Evolutionary conservation across 2,888 invertebrate species (phyloP).

Genomic region (Hetaerina titia): DNA sequence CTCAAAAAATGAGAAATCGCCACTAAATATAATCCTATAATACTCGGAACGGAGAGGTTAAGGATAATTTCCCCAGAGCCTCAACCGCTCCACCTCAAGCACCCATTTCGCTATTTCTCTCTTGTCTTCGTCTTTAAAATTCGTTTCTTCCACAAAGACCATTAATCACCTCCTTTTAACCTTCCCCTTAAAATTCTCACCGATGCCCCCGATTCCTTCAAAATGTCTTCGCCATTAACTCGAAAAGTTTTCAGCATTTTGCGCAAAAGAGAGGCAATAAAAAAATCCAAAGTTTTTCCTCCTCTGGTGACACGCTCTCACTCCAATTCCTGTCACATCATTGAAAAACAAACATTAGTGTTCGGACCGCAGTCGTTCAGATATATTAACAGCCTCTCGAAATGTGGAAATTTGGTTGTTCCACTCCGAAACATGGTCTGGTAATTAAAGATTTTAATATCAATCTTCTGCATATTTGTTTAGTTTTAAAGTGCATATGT

Average conservation of each 20-base stretch:
- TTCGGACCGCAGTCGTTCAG: neutral
- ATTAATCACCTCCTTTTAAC: neutral
- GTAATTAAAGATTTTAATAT: no score
- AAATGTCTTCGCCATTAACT: constrained; percentile 9
- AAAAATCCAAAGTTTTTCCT: neutral
- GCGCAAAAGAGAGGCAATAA: neutral
- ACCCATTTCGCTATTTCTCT: neutral
- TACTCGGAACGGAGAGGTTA: neutral
- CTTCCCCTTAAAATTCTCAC: neutral
- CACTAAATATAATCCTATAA: neutral
- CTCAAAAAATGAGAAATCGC: neutral
- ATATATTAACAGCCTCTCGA: neutral
- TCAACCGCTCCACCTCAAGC: neutral
- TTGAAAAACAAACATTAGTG: neutral
- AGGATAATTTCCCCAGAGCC: neutral
- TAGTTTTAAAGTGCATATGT: no score
- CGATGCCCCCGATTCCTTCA: neutral
- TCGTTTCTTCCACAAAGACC: neutral
- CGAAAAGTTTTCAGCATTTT: constrained; percentile 1
- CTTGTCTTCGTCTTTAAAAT: neutral
- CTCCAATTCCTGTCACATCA: neutral
- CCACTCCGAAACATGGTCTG: no score
- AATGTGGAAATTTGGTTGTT: neutral
- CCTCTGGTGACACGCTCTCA: neutral
- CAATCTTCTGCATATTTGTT: no score